These are phyloP conservation scores for Rhopalosiphum maidis DNA, from an alignment of 1,140 invertebrate species.

Conservation along the genomic window DNA sequence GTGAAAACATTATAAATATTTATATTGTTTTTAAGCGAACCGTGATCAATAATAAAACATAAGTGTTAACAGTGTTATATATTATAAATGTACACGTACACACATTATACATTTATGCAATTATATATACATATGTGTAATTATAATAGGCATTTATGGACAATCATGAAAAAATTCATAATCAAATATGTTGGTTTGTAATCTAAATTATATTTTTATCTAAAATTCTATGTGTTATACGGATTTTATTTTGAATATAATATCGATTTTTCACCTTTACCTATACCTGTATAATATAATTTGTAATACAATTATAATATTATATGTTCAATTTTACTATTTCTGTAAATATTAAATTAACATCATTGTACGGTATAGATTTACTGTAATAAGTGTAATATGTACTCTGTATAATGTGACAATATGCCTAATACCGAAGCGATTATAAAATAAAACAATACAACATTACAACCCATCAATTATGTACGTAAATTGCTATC, in stretches of 20 bases:
- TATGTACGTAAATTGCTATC: neutral
- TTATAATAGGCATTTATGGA: neutral
- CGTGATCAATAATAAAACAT: neutral
- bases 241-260: neutral
- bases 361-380: neutral
- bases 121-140: neutral
- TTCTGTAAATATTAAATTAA: neutral
- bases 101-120: neutral
- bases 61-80: neutral
- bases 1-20: neutral
- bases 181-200: neutral
- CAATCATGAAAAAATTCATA: neutral
- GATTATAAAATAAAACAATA: neutral
- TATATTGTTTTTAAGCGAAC: neutral
- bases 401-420: neutral
- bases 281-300: neutral
- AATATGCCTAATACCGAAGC: neutral
- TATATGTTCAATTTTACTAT: neutral
- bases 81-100: neutral
- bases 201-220: neutral
- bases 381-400: neutral
- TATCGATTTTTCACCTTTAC: neutral
- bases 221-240: neutral
- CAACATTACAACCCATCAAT: neutral
- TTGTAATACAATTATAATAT: neutral